Evolutionary conservation across 2,797 vertebrate species (phyloP).

Genomic region (Manis javanica): DNA sequence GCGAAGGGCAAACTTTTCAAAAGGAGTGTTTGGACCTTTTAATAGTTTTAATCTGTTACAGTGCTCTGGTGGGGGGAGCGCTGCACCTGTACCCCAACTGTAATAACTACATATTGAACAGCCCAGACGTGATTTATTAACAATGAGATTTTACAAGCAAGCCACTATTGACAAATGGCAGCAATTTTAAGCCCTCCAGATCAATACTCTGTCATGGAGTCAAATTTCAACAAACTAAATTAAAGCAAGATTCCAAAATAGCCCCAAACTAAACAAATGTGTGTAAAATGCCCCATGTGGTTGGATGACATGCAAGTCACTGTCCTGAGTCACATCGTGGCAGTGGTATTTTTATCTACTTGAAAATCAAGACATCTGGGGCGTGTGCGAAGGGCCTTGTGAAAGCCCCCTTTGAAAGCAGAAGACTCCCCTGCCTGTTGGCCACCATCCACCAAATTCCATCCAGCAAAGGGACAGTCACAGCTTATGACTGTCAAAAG

Average conservation of each 20-base stretch:
- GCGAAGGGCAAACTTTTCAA: neutral
- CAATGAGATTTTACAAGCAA: conserved; percentile 74
- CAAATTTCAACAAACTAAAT: conserved; percentile 84
- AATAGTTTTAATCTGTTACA: conserved; percentile 71
- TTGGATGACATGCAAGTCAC: neutral
- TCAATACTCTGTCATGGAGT: conserved; percentile 87
- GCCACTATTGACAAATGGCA: conserved; percentile 83
- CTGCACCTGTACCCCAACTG: conserved; percentile 28
- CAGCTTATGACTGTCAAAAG: neutral
- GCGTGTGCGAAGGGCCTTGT: fast-evolving
- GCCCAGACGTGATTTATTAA: conserved; percentile 78
- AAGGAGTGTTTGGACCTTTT: conserved; percentile 53
- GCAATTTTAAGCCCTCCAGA: conserved; percentile 80
- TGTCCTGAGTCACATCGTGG: neutral
- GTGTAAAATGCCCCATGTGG: neutral
- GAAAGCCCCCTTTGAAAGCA: neutral
- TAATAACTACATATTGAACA: conserved; percentile 61
- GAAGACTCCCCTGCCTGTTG: no score
- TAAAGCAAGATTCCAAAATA: conserved; percentile 76
- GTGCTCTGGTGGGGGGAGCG: conserved; percentile 60
- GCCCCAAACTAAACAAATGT: conserved; percentile 65
- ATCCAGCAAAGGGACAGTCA: fast-evolving
- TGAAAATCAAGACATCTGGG: neutral
- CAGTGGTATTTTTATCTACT: fast-evolving
- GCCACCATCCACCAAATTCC: fast-evolving